Evolutionary conservation across 2,888 invertebrate genomes (phyloP).

Genomic region (Pterobdella sp.): DNA sequence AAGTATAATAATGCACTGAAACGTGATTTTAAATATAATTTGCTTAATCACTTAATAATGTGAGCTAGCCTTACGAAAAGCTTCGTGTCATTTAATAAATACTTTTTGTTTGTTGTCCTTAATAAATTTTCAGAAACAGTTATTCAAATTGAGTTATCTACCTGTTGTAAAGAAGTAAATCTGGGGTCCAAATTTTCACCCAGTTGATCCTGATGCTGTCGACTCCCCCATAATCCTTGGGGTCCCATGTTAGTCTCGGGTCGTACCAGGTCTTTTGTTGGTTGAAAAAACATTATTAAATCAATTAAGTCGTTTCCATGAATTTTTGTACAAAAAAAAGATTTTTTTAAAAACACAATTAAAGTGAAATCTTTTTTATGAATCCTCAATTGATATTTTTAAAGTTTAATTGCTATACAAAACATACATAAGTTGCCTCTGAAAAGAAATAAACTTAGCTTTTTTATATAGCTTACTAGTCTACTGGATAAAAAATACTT

Average conservation of each 20-base stretch:
- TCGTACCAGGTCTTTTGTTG: slow-evolving; percentile 34
- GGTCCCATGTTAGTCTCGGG: slow-evolving; percentile 34
- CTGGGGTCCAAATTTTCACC: slow-evolving; percentile 31
- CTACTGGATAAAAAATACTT: not conserved
- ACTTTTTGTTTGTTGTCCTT: too few relatives aligned
- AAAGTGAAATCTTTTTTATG: not conserved
- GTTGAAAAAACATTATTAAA: not conserved
- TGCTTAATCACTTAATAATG: too few relatives aligned
- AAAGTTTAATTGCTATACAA: too few relatives aligned
- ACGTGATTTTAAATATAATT: not conserved
- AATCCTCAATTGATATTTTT: not conserved
- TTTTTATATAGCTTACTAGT: not conserved
- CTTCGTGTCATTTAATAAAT: too few relatives aligned
- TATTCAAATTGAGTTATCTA: not conserved
- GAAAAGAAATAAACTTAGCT: not conserved
- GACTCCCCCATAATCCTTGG: slow-evolving; percentile 33
- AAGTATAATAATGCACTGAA: too few relatives aligned
- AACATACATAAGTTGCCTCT: not conserved
- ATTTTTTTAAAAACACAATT: not conserved
- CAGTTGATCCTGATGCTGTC: slow-evolving; percentile 30
- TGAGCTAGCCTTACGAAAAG: too few relatives aligned
- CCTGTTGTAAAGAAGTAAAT: slow-evolving; percentile 33
- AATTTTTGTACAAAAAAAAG: not conserved
- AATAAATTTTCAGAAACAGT: not conserved
- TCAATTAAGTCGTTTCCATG: not conserved